A percentile compares a stretch with the other conserved stretches of the same genome.
These are phyloP conservation scores for Prinia subflava DNA, from an alignment of 2,113 vertebrate species.

Conservation along the genomic window DNA sequence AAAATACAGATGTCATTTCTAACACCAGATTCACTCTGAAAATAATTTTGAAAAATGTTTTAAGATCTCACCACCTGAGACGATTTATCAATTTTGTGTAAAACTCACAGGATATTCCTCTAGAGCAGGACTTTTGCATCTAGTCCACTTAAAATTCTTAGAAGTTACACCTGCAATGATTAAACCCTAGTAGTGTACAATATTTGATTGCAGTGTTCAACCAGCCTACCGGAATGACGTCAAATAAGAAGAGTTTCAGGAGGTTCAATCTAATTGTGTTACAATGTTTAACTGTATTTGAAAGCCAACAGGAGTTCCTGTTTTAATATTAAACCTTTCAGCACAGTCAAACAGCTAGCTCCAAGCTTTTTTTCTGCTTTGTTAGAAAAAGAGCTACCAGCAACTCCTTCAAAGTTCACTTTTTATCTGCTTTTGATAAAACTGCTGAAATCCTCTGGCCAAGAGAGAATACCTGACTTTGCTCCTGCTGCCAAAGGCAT, in stretches of 20 bases:
- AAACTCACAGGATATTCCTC: background rate
- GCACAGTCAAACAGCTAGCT: background rate
- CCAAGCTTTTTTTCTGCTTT: background rate
- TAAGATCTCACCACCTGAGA: background rate
- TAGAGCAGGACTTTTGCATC: background rate
- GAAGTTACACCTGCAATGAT: background rate
- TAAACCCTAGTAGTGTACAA: background rate
- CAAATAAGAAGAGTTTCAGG: background rate
- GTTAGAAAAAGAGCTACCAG: background rate
- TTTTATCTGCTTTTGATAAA: background rate
- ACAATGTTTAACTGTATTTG: conserved; percentile 67
- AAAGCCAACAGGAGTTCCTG: background rate
- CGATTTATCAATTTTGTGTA: background rate
- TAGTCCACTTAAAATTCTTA: background rate
- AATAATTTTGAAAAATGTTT: background rate
- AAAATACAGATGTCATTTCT: background rate
- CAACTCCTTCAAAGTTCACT: background rate
- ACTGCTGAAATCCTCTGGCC: background rate
- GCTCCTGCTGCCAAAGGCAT: background rate
- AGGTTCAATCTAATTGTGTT: conserved; percentile 36
- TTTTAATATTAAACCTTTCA: conserved; percentile 63
- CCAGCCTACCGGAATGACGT: background rate
- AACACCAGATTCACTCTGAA: background rate
- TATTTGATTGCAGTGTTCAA: background rate
- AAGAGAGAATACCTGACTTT: background rate